phyloP scores from a whole-genome alignment of 2,888 invertebrate genomes.

The Chymomyza procnemis region DNA sequence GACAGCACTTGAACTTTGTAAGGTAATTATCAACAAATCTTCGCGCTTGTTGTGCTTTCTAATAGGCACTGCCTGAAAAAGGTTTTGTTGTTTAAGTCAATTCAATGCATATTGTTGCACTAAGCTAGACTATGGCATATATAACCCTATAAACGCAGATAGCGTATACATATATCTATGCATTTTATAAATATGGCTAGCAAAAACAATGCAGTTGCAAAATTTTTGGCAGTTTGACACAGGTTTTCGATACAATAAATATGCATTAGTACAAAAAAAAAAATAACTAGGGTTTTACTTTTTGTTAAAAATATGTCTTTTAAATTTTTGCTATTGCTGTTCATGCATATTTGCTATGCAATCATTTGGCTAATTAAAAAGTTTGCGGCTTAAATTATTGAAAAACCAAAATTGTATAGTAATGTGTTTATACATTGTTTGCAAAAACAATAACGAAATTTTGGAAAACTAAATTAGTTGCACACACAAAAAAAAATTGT shows the following conservation, averaged over 20 bases:
- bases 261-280: slow-evolving; percentile 6
- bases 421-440: slow-evolving; percentile 12
- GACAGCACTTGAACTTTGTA: no score
- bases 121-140: no score
- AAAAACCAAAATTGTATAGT: slow-evolving; percentile 14
- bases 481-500: slow-evolving; percentile 35
- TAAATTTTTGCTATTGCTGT: background rate
- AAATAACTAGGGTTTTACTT: no score
- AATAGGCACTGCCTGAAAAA: no score
- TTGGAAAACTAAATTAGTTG: slow-evolving; percentile 34
- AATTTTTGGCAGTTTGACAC: slow-evolving; percentile 7
- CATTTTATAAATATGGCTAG: slow-evolving; percentile 18
- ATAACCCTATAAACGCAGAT: no score
- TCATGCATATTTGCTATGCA: background rate
- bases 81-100: no score
- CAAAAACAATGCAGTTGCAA: slow-evolving; percentile 1
- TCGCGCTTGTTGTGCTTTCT: no score
- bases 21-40: no score
- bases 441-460: slow-evolving; percentile 7
- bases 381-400: slow-evolving; percentile 32
- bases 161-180: slow-evolving; percentile 6
- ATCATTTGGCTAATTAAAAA: slow-evolving; percentile 32
- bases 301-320: no score
- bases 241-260: slow-evolving; percentile 16
- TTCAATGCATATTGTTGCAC: no score